Evolutionary conservation across 1,140 invertebrate genomes (phyloP), one percentile per base, ranked within the genome.

Genomic region (Scaptomyza montana): DNA sequence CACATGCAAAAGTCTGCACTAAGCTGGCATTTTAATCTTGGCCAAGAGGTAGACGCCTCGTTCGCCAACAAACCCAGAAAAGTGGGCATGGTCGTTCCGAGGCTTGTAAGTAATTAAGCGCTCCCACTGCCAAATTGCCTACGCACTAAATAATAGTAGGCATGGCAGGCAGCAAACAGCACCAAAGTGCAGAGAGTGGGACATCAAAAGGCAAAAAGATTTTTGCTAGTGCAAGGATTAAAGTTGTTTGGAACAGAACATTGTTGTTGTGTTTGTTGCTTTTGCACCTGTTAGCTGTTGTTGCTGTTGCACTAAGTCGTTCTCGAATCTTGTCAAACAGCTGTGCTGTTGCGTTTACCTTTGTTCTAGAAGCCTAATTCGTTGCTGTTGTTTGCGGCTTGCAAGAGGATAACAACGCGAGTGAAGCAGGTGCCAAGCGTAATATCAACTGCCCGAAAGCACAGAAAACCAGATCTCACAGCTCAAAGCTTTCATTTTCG

Each of bases 11-110:
- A 87, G 82, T 89, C 82, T 87, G 75, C 73, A 82, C 76, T 87
- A 87, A 87, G 82, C 82, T 74, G 82, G 82, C 82, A 74, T 87
- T 87, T 87, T 87, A 87, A 87, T 87, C 82, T 87, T 87, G 76
- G 72, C 84, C 84, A 74, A 86, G 72, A 71, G 78, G 75, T 71
- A 46, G 56, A 28, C 55, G 19, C n/a, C 41, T 30, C 25, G 8
- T n/a, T 41, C 51, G 21, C 30, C 30, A 33, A 7, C 30, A 33
- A 33, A 28, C 33, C n/a, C 16, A 12, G 33, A 41, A 9, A 60
- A 47, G 54, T 62, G 77, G 73, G 68, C 77, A 66, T 77, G 77
- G 81, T 56, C 46, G 50, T 73, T 8, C 33, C 33, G 0, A 61
- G 74, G 78, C 67, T 47, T 78, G 84, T 84, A 82, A 77, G 84